These are phyloP conservation scores for Hyalella azteca DNA, from an alignment of 2,888 invertebrate species.

Conservation along the genomic window DNA sequence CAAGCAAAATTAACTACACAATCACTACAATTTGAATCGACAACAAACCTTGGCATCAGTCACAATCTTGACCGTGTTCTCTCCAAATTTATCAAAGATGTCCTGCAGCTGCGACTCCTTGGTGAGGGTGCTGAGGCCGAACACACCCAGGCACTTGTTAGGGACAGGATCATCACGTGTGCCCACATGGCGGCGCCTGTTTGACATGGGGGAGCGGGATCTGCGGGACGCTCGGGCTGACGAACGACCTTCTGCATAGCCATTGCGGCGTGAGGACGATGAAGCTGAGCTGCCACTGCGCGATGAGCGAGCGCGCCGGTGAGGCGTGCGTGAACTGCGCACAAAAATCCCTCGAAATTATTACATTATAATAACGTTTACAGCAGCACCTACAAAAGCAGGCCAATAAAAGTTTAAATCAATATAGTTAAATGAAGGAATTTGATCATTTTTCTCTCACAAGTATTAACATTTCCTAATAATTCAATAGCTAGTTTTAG, in stretches of 20 bases:
- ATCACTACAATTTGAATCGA: not conserved
- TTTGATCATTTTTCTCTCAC: too few relatives aligned
- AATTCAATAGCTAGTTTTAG: too few relatives aligned
- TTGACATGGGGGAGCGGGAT: constrained; percentile 79
- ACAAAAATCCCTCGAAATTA: too few relatives aligned
- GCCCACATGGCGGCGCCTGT: constrained; percentile 77
- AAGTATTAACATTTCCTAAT: too few relatives aligned
- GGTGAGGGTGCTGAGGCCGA: constrained; percentile 91
- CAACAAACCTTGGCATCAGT: constrained; percentile 88
- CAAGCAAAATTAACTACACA: not conserved
- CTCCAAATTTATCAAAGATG: constrained; percentile 88
- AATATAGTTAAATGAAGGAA: too few relatives aligned
- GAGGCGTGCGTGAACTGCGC: not conserved
- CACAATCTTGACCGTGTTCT: constrained; percentile 68
- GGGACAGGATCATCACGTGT: constrained; percentile 82
- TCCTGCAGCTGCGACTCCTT: constrained; percentile 90
- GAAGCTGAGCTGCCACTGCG: constrained; percentile 11
- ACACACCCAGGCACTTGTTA: constrained; percentile 89
- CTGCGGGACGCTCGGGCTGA: constrained; percentile 59
- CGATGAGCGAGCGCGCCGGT: constrained; percentile 1
- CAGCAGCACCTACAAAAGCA: too few relatives aligned
- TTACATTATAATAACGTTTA: too few relatives aligned
- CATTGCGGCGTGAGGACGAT: constrained; percentile 28
- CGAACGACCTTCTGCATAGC: constrained; percentile 5
- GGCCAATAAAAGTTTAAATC: too few relatives aligned